A percentile compares a stretch with the other conserved stretches of the same genome.
Conservation (phyloP, 2,888 invertebrate species). For the Girardia tigrina region DNA sequence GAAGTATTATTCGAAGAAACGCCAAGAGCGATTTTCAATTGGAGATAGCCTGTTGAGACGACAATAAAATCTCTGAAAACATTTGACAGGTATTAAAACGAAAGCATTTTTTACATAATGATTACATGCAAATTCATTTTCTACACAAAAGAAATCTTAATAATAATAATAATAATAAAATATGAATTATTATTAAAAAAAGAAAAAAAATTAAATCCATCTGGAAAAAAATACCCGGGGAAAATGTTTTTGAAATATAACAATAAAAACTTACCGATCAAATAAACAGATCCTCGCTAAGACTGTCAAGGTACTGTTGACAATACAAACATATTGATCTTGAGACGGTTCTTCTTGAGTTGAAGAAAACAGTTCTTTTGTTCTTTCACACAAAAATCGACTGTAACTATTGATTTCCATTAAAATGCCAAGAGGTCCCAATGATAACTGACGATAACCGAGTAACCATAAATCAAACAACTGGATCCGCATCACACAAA, state of each 20-base stretch:
- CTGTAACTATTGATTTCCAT: conserved; percentile 5
- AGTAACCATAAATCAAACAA: conserved; percentile 15
- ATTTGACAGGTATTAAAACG: conserved; percentile 1
- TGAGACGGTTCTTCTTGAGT: conserved; percentile 1
- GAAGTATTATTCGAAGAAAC: background rate
- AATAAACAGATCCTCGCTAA: conserved; percentile 12
- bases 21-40: background rate
- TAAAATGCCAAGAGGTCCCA: background rate
- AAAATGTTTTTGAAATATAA: too few relatives aligned
- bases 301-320: background rate
- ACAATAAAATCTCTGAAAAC: conserved; percentile 23
- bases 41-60: conserved; percentile 12
- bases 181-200: too few relatives aligned
- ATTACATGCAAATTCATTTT: background rate
- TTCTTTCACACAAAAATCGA: background rate
- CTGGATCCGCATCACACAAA: background rate
- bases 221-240: too few relatives aligned
- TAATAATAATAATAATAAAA: too few relatives aligned
- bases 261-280: background rate
- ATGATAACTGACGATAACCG: background rate
- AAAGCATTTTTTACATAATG: background rate
- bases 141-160: background rate
- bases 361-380: background rate
- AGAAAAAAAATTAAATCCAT: too few relatives aligned
- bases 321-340: background rate